phyloP scores from a whole-genome alignment of 2,113 vertebrate species.

The Isurus oxyrinchus region DNA sequence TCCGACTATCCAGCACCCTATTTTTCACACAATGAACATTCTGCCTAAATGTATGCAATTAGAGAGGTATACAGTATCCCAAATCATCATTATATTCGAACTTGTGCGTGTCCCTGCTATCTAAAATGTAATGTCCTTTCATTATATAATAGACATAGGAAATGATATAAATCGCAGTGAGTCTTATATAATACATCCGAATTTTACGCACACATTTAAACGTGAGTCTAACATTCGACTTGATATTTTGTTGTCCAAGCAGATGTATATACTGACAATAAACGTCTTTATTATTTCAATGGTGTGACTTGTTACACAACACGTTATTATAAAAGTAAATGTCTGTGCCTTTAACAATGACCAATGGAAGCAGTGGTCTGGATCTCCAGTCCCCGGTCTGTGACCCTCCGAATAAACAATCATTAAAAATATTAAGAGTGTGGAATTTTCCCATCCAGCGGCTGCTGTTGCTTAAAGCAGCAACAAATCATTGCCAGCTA shows the following conservation, averaged over 20 bases:
- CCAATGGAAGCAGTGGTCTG: background rate
- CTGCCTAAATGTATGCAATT: background rate
- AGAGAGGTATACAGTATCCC: no score
- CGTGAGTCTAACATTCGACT: background rate
- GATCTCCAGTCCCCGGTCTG: background rate
- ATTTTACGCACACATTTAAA: background rate
- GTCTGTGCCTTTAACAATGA: background rate
- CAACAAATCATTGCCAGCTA: conserved; percentile 28
- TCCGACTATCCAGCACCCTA: no score
- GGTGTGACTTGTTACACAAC: background rate
- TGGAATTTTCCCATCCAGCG: conserved; percentile 29
- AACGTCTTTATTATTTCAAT: no score
- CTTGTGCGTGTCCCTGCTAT: background rate
- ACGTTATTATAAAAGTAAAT: background rate
- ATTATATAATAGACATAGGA: background rate
- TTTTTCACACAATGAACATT: background rate
- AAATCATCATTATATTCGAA: background rate
- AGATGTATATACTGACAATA: background rate
- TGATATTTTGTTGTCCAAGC: background rate
- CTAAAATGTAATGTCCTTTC: background rate
- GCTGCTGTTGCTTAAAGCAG: background rate
- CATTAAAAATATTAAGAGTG: conserved; percentile 25
- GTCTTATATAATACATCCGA: background rate
- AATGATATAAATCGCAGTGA: background rate
- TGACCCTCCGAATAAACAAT: conserved; percentile 27